phyloP scores from a whole-genome alignment of 2,113 vertebrate species.

The Pteruthius melanotis region DNA sequence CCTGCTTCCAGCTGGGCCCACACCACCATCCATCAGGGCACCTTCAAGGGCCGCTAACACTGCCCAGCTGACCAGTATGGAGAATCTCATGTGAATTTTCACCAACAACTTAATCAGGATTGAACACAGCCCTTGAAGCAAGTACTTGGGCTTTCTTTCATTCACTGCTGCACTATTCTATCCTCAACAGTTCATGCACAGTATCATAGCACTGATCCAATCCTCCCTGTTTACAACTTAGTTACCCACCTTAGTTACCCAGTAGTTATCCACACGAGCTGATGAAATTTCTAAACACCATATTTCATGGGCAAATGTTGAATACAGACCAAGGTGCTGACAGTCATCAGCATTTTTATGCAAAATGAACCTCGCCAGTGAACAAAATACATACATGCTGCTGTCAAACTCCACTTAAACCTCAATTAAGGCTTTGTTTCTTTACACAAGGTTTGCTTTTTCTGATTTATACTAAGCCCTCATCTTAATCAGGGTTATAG shows the following conservation, averaged over 20 bases:
- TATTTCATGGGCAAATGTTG: not conserved
- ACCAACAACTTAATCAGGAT: not conserved
- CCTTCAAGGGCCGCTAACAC: too few species aligned
- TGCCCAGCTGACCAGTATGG: not conserved
- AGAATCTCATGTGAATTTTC: not conserved
- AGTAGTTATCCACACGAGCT: not conserved
- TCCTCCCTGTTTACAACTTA: not conserved
- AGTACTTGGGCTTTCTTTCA: fast-evolving
- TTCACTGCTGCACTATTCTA: not conserved
- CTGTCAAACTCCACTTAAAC: not conserved
- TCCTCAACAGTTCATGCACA: not conserved
- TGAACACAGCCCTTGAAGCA: not conserved
- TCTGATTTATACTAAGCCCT: not conserved
- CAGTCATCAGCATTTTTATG: not conserved
- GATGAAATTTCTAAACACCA: not conserved
- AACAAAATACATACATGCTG: not conserved
- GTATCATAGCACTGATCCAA: not conserved
- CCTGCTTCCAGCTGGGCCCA: not conserved
- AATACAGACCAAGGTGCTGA: not conserved
- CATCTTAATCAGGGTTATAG: not conserved
- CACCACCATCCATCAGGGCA: not conserved
- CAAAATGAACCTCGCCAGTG: not conserved
- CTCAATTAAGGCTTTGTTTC: not conserved
- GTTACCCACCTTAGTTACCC: not conserved
- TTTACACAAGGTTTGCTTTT: not conserved